Percentiles rank a stretch among this genome's conserved stretches.
phyloP scores from a whole-genome alignment of 2,888 invertebrate genomes.

The Papilio elwesi region DNA sequence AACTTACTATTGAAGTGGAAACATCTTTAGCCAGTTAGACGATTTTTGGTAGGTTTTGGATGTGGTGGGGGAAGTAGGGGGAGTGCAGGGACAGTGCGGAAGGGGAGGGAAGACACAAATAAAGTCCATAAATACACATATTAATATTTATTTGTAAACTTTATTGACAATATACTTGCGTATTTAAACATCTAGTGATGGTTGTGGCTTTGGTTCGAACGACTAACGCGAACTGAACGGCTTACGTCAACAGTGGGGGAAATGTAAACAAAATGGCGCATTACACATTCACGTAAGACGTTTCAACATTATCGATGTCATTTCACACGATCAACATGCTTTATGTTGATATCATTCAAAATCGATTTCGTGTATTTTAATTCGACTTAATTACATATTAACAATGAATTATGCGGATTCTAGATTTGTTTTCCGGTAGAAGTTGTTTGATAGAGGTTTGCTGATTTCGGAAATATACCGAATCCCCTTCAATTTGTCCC shows the following conservation, averaged over 20 bases:
- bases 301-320: conserved; percentile 17
- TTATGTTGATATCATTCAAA: conserved; percentile 8
- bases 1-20: too few species aligned
- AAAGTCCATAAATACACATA: too few species aligned
- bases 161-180: too few species aligned
- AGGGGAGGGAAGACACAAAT: too few species aligned
- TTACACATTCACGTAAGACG: conserved; percentile 2
- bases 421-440: not conserved
- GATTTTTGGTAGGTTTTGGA: too few species aligned
- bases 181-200: not conserved
- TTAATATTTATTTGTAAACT: too few species aligned
- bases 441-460: too few species aligned
- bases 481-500: not conserved
- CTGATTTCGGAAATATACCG: too few species aligned
- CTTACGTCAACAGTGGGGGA: conserved; percentile 12
- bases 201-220: not conserved
- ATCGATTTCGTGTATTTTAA: not conserved
- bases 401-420: not conserved
- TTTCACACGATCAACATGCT: conserved; percentile 10
- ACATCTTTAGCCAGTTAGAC: too few species aligned
- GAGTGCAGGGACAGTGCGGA: too few species aligned
- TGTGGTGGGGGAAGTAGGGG: too few species aligned
- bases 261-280: conserved; percentile 26
- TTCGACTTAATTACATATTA: not conserved
- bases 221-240: conserved; percentile 2